Evolutionary conservation across 2,113 vertebrate species (phyloP).

Genomic region (Gallinago jamesoni): DNA sequence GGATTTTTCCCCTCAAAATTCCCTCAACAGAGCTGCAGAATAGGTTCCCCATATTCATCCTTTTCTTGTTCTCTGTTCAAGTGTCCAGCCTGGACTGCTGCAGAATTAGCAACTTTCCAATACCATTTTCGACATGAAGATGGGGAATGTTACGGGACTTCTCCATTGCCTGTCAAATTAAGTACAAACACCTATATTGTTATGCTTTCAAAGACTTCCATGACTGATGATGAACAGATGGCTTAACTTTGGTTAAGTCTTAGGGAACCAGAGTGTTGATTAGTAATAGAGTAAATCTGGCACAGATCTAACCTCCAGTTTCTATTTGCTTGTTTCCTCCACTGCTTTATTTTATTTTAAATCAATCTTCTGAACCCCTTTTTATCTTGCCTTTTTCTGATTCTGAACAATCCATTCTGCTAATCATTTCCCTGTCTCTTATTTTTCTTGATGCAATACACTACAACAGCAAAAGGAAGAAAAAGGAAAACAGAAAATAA

Average conservation of each 20-base stretch:
- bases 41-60: neutral
- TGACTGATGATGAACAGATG: neutral
- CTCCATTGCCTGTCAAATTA: neutral
- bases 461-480: neutral
- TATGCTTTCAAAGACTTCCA: neutral
- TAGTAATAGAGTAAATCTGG: neutral
- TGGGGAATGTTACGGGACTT: neutral
- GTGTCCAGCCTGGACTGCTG: neutral
- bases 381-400: neutral
- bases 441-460: neutral
- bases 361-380: neutral
- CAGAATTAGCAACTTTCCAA: neutral
- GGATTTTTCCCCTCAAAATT: neutral
- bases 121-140: neutral
- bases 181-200: neutral
- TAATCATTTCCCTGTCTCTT: neutral
- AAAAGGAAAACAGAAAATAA: neutral
- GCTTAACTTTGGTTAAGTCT: conserved; percentile 11
- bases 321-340: conserved; percentile 16
- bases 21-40: neutral
- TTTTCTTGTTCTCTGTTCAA: neutral
- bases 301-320: conserved; percentile 17
- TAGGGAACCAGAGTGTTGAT: conserved; percentile 30
- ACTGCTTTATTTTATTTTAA: neutral
- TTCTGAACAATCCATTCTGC: neutral